These are phyloP conservation scores for Spinus pinus DNA, from an alignment of 2,797 vertebrate species.

Conservation along the genomic window DNA sequence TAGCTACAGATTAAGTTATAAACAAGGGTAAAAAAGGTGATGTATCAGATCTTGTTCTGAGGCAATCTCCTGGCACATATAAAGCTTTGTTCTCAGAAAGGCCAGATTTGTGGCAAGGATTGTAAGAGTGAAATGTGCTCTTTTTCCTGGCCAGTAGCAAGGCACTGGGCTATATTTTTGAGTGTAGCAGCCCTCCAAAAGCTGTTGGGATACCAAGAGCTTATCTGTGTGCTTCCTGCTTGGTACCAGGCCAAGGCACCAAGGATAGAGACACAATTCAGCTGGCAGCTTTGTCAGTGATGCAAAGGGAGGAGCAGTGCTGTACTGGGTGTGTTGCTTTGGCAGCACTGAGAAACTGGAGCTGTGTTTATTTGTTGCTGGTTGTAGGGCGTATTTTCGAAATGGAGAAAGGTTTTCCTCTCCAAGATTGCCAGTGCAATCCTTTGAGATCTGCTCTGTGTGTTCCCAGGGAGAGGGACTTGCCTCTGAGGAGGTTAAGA, in stretches of 20 bases:
- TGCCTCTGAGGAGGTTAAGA: neutral
- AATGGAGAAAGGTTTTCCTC: neutral
- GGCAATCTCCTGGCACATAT: neutral
- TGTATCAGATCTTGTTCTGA: neutral
- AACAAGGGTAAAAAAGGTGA: neutral
- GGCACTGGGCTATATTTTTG: neutral
- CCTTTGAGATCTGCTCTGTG: neutral
- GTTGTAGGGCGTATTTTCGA: neutral
- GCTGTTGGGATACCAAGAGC: neutral
- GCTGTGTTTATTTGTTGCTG: constrained; percentile 11
- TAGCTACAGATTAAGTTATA: neutral
- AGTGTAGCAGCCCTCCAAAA: neutral
- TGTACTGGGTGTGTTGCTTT: constrained; percentile 5
- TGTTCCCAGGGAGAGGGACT: neutral
- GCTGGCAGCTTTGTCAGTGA: neutral
- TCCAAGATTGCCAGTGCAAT: neutral
- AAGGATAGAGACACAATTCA: neutral
- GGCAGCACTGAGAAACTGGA: neutral
- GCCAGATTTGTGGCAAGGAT: neutral
- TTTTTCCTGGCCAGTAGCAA: neutral
- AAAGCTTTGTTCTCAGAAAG: neutral
- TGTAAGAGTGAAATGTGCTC: neutral
- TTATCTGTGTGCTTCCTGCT: neutral
- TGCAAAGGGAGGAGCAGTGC: neutral
- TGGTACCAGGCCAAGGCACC: constrained; percentile 5